Evolutionary conservation across 2,113 vertebrate species (phyloP), one percentile per base, ranked within the genome.

Genomic region (Dipodomys merriami): DNA sequence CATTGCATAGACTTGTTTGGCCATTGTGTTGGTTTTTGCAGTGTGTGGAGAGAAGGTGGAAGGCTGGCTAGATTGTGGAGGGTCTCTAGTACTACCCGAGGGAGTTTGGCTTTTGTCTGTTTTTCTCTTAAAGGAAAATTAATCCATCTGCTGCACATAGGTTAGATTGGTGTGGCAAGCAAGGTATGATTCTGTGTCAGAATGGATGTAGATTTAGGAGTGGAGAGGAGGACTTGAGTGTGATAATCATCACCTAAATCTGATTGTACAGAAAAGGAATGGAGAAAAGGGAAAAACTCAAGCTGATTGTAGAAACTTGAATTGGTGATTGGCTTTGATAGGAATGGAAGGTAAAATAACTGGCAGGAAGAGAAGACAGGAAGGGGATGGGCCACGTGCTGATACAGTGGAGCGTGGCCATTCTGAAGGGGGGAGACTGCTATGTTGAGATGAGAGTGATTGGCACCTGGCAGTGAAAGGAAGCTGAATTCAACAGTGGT

Each of bases 301-400:
- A 69, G 33, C 8, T 85, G 65, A 73, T n/a, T 90, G 90, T 77
- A n/a, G 18, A 62, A 12, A 82, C 16, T 85, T 92, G 71, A 85
- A 67, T 90, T 72, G 78, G 25, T 93, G 68, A 80, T 94, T 83
- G 87, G 73, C 46, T 76, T 84, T 95, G 33, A 46, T 88, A n/a
- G 83, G 10, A 5, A 72, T 90, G 83, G 49, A 88, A 30, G 68
- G 53, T 73, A 60, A 65, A 86, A 69, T 35, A 74, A 46, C 18
- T 27, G 67, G 81, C 64, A 73, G 69, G 64, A 86, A 90, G 49
- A 49, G 49, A 49, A 49, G 49, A 49, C 49, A 49, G 49, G 87
- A 78, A 49, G 49, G 87, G 69, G 44, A 39, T 86, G 5, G 13
- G 46, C 39, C 46, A 22, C 7, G 19, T 82, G 72, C 84, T 79